phyloP scores from a whole-genome alignment of 2,888 invertebrate genomes.

The Eubasilissa splendida region DNA sequence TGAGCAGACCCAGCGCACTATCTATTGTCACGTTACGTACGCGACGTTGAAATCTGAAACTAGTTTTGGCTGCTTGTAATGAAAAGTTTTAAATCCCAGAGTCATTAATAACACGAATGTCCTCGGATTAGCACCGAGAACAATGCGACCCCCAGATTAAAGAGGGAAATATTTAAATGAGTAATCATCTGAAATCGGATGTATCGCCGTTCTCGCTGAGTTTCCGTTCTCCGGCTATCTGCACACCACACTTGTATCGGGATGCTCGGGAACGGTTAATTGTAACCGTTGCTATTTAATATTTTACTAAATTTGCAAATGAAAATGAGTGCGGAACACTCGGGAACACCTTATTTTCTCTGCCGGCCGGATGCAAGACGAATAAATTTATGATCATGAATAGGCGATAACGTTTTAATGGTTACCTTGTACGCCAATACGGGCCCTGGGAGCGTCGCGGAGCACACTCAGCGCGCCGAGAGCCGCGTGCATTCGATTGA shows the following conservation, averaged over 20 bases:
- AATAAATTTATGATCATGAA: constrained; percentile 59
- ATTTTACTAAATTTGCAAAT: constrained; percentile 14
- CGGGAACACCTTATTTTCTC: constrained; percentile 39
- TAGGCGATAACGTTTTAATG: constrained; percentile 57
- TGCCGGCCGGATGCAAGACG: constrained; percentile 56
- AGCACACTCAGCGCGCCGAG: neutral
- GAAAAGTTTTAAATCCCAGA: no score
- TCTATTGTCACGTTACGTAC: neutral
- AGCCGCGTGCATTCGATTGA: constrained; percentile 29
- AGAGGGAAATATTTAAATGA: neutral
- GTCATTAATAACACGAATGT: no score
- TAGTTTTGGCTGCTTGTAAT: no score
- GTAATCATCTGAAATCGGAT: neutral
- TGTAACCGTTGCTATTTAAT: constrained; percentile 19
- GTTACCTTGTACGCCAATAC: constrained; percentile 34
- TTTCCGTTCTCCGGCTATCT: neutral
- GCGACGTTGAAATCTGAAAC: no score
- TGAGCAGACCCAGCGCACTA: neutral
- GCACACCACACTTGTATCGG: neutral
- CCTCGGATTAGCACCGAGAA: no score
- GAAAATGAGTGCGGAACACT: constrained; percentile 17
- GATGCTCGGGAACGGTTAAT: constrained; percentile 19
- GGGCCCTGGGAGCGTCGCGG: neutral
- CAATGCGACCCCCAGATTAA: no score
- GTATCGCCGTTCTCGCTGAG: neutral